Percentiles rank a stretch among this genome's conserved stretches.
Conservation (phyloP, 92 coral and sea anemone genomes). For the Scolanthus callimorphus region DNA sequence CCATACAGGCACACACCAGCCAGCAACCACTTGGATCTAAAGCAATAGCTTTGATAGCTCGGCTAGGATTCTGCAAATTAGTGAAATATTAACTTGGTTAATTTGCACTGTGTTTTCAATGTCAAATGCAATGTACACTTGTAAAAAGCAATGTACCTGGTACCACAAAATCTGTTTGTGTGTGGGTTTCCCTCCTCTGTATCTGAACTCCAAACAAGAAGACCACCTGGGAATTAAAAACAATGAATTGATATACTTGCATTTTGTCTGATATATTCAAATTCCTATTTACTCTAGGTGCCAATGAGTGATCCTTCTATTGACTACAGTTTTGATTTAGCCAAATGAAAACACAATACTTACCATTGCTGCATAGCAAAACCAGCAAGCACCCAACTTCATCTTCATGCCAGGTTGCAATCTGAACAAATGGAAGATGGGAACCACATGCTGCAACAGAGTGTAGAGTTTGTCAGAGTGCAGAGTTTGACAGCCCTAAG, state of each 20-base stretch:
- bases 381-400: constrained; percentile 55
- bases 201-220: constrained; percentile 63
- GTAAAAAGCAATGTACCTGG: constrained; percentile 57
- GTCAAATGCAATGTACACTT: neutral
- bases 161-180: constrained; percentile 89
- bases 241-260: no score
- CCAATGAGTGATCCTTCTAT: no score
- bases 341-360: no score
- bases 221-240: constrained; percentile 34
- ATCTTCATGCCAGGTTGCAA: constrained; percentile 63
- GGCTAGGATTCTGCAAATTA: constrained; percentile 62
- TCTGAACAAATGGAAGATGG: constrained; percentile 60
- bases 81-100: no score
- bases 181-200: constrained; percentile 39
- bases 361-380: constrained; percentile 83
- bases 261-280: no score
- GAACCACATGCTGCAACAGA: constrained; percentile 2
- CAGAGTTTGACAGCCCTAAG: no score
- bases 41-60: constrained; percentile 69
- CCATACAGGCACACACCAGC: constrained; percentile 92
- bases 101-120: no score
- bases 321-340: no score
- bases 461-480: constrained; percentile 68
- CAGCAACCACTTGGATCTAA: constrained; percentile 90
- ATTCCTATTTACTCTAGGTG: no score